Evolutionary conservation across 1,140 invertebrate genomes (phyloP).

Genomic region (Drosophila nebulosa): DNA sequence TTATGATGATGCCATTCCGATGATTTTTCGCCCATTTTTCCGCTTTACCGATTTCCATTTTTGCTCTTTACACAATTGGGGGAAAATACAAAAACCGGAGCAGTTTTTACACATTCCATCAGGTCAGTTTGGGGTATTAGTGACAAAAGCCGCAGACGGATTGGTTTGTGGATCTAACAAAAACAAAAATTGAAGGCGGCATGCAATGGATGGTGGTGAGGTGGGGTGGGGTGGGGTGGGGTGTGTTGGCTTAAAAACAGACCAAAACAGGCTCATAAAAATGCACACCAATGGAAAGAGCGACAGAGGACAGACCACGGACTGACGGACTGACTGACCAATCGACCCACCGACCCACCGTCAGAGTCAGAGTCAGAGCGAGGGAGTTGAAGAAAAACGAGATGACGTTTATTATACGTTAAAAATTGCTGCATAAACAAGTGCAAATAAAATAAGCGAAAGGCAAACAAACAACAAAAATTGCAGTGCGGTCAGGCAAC

Average conservation of each 20-base stretch:
- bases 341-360: background rate
- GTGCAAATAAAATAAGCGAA: constrained; percentile 46
- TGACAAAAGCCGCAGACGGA: constrained; percentile 52
- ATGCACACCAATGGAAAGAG: background rate
- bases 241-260: background rate
- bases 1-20: background rate
- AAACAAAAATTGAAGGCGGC: too few species aligned
- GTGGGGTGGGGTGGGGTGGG: background rate
- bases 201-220: too few species aligned
- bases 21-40: background rate
- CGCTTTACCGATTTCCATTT: background rate
- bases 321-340: background rate
- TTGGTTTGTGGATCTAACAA: constrained; percentile 19
- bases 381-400: background rate
- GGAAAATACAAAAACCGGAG: background rate
- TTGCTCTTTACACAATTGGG: background rate
- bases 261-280: background rate
- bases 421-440: constrained; percentile 58
- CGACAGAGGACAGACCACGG: constrained; percentile 5
- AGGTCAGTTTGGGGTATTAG: constrained; percentile 24
- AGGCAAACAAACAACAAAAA: constrained; percentile 27
- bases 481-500: constrained; percentile 38
- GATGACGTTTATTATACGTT: constrained; percentile 40
- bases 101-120: constrained; percentile 18
- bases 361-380: background rate